Evolutionary conservation across 2,113 vertebrate species (phyloP), one percentile per base, ranked within the genome.

Genomic region (Empidonax alnorum): DNA sequence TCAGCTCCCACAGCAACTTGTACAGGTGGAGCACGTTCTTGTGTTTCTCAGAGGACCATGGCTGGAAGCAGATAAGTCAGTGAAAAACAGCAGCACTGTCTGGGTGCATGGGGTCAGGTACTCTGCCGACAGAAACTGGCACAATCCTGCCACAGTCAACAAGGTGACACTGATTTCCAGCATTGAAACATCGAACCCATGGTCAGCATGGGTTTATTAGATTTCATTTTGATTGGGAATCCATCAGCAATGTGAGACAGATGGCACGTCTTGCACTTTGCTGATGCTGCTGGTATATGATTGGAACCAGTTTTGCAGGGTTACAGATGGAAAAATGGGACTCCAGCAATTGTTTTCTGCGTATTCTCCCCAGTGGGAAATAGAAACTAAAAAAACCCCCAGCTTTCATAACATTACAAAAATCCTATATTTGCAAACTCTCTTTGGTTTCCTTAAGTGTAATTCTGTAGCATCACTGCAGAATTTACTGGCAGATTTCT

Each of bases 1-100:
- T 97, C 69, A 99, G 97, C 13, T 79, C 35, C 77, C 94, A 41
- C 91, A 99, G 96, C 66, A 97, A 83, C 65, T 98, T 44, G 3
- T 98, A 98, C 56, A 98, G 96, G 59, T 92, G 66, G 55, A 98
- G 83, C n/a, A 97, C 92, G 30, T 94, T 95, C 30, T 96, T 96
- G 9, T 97, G 97, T 56, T 98, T 97, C 58, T 97, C 96, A 42
- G 84, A 66, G 4, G 94, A 97, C 66, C 99, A 98, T 2, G 98
- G 98, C 99, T 99, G 91, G 42, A 96, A 80, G 72, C 65, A 91
- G 85, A 90, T 10, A 81, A 73, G 25, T n/a, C 37, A 27, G 8
- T 93, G 89, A 89, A 33, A 79, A 46, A 25, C 28, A 66, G 53
- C 9, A 61, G 71, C 4, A 5, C 11, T 8, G 11, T 46, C 44